Evolutionary conservation across 2,888 invertebrate genomes (phyloP).

Genomic region (Athalia rosae): DNA sequence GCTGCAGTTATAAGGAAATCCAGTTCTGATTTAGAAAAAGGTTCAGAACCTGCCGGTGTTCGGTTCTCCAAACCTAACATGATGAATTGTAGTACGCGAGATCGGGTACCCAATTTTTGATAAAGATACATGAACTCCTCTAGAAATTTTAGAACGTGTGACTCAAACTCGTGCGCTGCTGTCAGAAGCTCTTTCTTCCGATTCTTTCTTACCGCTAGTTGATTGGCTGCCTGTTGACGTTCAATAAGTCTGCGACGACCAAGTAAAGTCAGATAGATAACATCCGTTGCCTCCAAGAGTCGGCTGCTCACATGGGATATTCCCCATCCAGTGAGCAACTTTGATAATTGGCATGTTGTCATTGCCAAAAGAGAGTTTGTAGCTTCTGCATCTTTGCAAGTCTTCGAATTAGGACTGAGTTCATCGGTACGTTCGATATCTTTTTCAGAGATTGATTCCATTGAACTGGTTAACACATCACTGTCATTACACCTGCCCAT

Average conservation of each 20-base stretch:
- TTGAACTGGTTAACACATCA: no score
- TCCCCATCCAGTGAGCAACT: neutral
- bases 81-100: neutral
- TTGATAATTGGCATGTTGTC: no score
- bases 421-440: no score
- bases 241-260: slow-evolving; percentile 26
- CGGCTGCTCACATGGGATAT: slow-evolving; percentile 3
- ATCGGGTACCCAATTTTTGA: neutral
- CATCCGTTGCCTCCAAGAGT: slow-evolving; percentile 10
- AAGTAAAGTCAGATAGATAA: slow-evolving; percentile 23
- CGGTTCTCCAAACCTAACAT: slow-evolving; percentile 2
- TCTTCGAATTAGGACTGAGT: no score
- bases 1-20: neutral
- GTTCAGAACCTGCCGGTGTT: neutral
- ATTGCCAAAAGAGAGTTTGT: no score
- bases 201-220: slow-evolving; percentile 22
- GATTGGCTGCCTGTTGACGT: neutral
- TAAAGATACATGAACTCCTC: neutral
- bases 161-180: slow-evolving; percentile 25
- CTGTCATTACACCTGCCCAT: no score
- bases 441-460: no score
- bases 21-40: neutral
- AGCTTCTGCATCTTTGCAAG: no score
- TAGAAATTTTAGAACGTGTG: neutral
- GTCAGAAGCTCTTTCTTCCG: slow-evolving; percentile 23